phyloP scores from a whole-genome alignment of 2,888 invertebrate genomes.

The Malthinus seriepunctatus region DNA sequence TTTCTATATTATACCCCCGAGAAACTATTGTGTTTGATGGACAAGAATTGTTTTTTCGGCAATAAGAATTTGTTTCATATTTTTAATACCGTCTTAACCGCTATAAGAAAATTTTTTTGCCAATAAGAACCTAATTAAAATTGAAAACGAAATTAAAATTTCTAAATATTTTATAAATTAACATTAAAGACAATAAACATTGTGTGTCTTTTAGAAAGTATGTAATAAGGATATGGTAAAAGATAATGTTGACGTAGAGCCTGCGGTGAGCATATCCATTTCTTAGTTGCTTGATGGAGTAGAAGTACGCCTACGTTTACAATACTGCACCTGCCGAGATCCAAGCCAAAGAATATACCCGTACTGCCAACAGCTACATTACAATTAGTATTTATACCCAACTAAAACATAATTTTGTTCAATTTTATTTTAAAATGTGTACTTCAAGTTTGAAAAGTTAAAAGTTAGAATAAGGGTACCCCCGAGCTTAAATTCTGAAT shows the following conservation, averaged over 20 bases:
- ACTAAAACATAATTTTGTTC: constrained; percentile 17
- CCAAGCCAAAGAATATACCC: constrained; percentile 18
- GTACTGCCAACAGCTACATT: constrained; percentile 25
- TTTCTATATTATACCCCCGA: background rate
- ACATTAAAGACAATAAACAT: constrained; percentile 9
- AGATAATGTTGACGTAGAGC: constrained; percentile 22
- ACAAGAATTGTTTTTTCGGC: background rate
- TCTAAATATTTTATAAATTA: background rate
- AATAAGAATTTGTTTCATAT: background rate
- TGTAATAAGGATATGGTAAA: constrained; percentile 17
- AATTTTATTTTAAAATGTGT: constrained; percentile 1
- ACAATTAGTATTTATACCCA: constrained; percentile 26
- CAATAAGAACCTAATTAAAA: too few relatives aligned
- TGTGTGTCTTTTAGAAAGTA: constrained; percentile 8
- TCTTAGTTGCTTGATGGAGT: constrained; percentile 23
- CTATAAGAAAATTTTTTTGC: too few relatives aligned
- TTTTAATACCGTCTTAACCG: too few relatives aligned
- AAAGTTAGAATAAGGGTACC: constrained; percentile 4
- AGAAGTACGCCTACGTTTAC: constrained; percentile 28
- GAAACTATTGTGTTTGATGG: constrained; percentile 1
- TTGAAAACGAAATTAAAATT: too few relatives aligned
- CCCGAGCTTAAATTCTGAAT: background rate
- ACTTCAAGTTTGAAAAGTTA: constrained; percentile 2
- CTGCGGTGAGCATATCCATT: constrained; percentile 20
- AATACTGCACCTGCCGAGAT: constrained; percentile 28